Percentiles rank a stretch among this genome's conserved stretches.
These are phyloP conservation scores for Parauchenoglanis punctatus DNA, from an alignment of 2,797 vertebrate genomes.

Conservation along the genomic window DNA sequence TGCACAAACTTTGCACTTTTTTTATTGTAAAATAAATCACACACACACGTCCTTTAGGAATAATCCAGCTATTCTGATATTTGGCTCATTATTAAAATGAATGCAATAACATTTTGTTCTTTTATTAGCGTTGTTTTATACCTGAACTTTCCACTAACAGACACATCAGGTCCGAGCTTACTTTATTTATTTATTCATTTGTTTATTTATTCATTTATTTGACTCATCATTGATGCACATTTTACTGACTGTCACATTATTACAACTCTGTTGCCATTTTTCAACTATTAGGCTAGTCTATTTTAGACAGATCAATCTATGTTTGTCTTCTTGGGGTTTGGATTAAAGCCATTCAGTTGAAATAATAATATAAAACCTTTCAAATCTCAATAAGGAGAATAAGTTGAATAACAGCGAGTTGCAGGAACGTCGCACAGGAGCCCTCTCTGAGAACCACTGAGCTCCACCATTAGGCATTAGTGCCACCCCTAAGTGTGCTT, in stretches of 20 bases:
- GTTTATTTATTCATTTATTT: not conserved
- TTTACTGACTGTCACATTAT: not conserved
- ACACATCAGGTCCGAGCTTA: not conserved
- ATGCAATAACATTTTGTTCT: not conserved
- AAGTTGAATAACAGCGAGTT: too few species aligned
- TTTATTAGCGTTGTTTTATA: not conserved
- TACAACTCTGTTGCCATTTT: not conserved
- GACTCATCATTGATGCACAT: not conserved
- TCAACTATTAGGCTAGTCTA: not conserved
- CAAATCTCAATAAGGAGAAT: not conserved
- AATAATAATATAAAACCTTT: not conserved
- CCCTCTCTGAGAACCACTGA: not conserved
- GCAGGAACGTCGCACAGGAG: not conserved
- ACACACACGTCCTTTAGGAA: not conserved
- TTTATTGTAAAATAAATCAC: not conserved
- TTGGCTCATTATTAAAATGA: not conserved
- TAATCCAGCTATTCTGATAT: not conserved
- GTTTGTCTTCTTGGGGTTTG: not conserved
- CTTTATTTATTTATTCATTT: not conserved
- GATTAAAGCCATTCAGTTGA: not conserved
- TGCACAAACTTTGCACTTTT: not conserved
- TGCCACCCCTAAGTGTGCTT: not conserved
- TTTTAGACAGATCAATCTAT: not conserved
- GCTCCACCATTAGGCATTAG: not conserved
- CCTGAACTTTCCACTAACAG: not conserved